Evolutionary conservation across 2,797 vertebrate genomes (phyloP).

Genomic region (Paramormyrops hopkinsi): DNA sequence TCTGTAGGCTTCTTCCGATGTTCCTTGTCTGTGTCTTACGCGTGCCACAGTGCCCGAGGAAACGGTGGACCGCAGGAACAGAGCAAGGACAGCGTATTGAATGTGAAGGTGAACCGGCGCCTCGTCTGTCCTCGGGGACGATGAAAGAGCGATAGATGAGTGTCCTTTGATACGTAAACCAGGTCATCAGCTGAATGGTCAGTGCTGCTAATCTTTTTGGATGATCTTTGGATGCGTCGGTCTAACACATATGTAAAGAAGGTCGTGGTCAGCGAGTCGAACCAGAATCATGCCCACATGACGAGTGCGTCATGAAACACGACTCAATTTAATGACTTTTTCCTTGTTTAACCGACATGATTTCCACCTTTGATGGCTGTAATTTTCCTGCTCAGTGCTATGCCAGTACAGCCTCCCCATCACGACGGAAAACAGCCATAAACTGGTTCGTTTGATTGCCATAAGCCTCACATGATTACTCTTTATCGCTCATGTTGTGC

Average conservation of each 20-base stretch:
- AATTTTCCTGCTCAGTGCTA: background rate
- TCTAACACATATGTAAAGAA: background rate
- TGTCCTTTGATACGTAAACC: background rate
- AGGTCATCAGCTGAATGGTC: background rate
- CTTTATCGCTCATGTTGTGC: constrained; percentile 23
- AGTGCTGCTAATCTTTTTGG: background rate
- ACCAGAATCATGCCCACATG: background rate
- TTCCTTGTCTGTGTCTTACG: background rate
- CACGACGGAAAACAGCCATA: constrained; percentile 15
- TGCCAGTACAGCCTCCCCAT: background rate
- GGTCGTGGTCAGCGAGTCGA: background rate
- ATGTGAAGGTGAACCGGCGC: background rate
- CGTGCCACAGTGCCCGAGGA: background rate
- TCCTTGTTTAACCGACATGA: background rate
- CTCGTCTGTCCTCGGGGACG: background rate
- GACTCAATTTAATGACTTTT: background rate
- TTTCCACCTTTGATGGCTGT: too few relatives aligned
- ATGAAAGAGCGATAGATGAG: background rate
- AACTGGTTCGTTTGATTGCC: constrained; percentile 22
- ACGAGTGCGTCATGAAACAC: background rate
- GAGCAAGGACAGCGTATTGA: background rate
- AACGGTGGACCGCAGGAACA: background rate
- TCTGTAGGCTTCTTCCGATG: background rate
- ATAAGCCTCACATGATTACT: constrained; percentile 19
- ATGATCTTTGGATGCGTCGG: background rate